Conservation (phyloP, 35 echinoderm and acorn worm species). For the Strongylocentrotus purpuratus region DNA sequence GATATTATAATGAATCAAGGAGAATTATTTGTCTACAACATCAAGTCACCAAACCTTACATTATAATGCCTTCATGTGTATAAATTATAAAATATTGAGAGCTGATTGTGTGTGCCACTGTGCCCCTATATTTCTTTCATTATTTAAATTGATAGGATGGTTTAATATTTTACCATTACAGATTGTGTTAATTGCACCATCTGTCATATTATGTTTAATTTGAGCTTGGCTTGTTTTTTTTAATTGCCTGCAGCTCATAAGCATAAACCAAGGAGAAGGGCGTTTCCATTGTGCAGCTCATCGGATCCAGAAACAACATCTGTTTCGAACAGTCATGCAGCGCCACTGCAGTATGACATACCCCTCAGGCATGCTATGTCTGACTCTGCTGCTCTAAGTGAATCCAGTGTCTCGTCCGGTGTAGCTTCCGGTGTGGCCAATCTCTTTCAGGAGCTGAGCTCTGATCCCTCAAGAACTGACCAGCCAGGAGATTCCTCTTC, state of each 20-base stretch:
- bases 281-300: neutral
- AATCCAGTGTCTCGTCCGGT: constrained; percentile 6
- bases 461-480: neutral
- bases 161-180: neutral
- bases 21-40: no score
- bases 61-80: no score
- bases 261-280: neutral
- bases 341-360: neutral
- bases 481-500: neutral
- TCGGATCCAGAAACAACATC: neutral
- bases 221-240: neutral
- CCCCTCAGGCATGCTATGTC: neutral
- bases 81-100: neutral
- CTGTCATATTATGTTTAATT: neutral
- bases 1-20: no score
- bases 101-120: neutral
- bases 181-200: neutral
- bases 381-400: neutral
- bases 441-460: constrained; percentile 37
- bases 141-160: neutral
- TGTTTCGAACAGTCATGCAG: neutral
- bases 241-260: neutral
- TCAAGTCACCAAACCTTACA: no score
- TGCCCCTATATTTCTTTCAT: neutral
- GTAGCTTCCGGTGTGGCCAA: neutral